Evolutionary conservation across 1,140 invertebrate species (phyloP).

Genomic region (Periplaneta americana): DNA sequence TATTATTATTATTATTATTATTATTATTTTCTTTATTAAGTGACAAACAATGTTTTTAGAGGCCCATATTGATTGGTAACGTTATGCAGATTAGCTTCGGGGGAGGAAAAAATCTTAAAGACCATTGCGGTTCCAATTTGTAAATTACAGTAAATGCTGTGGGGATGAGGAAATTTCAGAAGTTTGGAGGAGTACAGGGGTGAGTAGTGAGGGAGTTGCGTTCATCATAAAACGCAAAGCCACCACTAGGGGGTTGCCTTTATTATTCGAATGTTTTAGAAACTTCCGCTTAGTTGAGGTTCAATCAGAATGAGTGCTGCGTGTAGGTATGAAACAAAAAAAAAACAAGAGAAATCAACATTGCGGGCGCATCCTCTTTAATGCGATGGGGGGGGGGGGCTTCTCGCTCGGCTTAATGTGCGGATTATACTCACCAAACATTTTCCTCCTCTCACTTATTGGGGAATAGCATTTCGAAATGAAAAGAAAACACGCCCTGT

Average conservation of each 20-base stretch:
- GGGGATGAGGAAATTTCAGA: not conserved
- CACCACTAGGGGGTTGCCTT: not conserved
- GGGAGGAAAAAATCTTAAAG: not conserved
- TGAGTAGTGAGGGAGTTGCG: not conserved
- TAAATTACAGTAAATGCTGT: not conserved
- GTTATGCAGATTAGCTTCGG: not conserved
- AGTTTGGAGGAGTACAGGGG: not conserved
- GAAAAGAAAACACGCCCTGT: not conserved
- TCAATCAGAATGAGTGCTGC: not conserved
- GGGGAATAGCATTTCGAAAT: too few species aligned
- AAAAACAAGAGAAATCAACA: not conserved
- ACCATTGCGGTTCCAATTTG: not conserved
- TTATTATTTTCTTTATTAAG: too few species aligned
- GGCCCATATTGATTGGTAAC: too few species aligned
- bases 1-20: too few species aligned
- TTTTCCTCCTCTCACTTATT: not conserved
- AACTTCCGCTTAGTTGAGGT: not conserved
- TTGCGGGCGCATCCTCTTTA: not conserved
- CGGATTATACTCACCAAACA: not conserved
- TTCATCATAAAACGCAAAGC: not conserved
- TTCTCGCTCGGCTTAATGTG: not conserved
- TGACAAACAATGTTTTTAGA: too few species aligned
- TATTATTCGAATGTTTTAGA: not conserved
- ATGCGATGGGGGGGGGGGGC: not conserved
- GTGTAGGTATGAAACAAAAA: not conserved